phyloP scores from a whole-genome alignment of 2,797 vertebrate genomes.

The Poeciliopsis gracilis region DNA sequence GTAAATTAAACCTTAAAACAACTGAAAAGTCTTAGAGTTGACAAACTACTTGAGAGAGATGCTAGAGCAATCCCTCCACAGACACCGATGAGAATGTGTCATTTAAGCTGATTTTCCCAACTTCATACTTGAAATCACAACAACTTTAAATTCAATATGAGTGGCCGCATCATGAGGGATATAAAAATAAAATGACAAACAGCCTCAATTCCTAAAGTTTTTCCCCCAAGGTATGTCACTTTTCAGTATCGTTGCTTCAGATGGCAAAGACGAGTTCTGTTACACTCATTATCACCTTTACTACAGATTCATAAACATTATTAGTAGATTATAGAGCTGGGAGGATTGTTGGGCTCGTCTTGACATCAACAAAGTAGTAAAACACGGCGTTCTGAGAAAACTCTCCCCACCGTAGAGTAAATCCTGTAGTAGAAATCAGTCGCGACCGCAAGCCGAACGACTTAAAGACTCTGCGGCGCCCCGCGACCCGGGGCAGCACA shows the following conservation, averaged over 20 bases:
- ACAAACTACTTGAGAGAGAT: neutral
- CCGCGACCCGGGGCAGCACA: slow-evolving; percentile 19
- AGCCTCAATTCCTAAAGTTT: neutral
- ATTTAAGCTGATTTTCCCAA: neutral
- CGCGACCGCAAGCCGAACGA: slow-evolving; percentile 2
- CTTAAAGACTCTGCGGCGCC: neutral
- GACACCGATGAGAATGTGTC: neutral
- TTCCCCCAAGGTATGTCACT: neutral
- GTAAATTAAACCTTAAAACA: neutral
- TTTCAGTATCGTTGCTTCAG: neutral
- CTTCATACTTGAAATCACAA: neutral
- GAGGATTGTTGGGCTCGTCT: neutral
- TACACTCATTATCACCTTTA: neutral
- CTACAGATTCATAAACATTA: neutral
- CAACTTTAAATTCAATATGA: neutral
- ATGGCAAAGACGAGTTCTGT: neutral
- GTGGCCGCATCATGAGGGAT: neutral
- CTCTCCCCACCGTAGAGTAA: neutral
- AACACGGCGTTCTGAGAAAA: neutral
- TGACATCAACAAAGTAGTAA: neutral
- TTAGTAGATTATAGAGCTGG: too few relatives aligned
- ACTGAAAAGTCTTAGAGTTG: neutral
- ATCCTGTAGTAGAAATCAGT: neutral
- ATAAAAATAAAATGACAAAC: neutral
- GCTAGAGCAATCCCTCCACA: neutral